Base-by-base conservation (phyloP, 2,113 vertebrate species). In the Vulpes ferrilata region DNA sequence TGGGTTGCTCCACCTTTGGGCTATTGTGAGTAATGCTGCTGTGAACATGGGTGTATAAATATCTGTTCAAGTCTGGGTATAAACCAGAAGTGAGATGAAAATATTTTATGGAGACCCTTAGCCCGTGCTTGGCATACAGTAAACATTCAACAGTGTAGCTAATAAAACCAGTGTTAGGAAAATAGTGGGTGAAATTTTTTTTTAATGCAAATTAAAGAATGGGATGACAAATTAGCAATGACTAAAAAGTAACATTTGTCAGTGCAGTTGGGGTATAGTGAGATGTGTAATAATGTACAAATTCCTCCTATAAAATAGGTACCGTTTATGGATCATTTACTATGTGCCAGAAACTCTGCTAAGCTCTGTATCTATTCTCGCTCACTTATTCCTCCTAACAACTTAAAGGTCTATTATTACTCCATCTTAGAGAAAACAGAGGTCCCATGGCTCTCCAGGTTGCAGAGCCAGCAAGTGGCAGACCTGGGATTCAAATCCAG, bases 351-450 rank as follows among this genome's bases (percentile, higher is more conserved):
- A 80, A 78, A 48, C 25, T 38, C 60, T 35, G 55, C 93, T 38
- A 27, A 82, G 62, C 48, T 55, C 38, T 19, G 15, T 9, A 4
- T 16, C 8, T 51, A 15, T 17, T 81, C 87, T 74, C 55, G 69
- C 30, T 73, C 22, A 2, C 27, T 81, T 35, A 53, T 5, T 25
- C 53, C 51, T 92, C 67, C 22, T 30, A 43, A 10, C 12, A 59
- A 8, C 11, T 30, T 22, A 10, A 35, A 85, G 83, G 55, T 25
- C 35, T n/a, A 0, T 57, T 22, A 43, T 35, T 1, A n/a, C 7
- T 43, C 83, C 60, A 12, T 88, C 82, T 87, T 73, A 30, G 76
- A 88, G 78, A 53, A 94, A n/a, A 86, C 78, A 53, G 67, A 93
- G 84, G 9, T 25, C 60, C 84, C 48, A 13, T 17, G 32, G 57